Conservation (phyloP, 2,797 vertebrate genomes). For the Falco biarmicus region DNA sequence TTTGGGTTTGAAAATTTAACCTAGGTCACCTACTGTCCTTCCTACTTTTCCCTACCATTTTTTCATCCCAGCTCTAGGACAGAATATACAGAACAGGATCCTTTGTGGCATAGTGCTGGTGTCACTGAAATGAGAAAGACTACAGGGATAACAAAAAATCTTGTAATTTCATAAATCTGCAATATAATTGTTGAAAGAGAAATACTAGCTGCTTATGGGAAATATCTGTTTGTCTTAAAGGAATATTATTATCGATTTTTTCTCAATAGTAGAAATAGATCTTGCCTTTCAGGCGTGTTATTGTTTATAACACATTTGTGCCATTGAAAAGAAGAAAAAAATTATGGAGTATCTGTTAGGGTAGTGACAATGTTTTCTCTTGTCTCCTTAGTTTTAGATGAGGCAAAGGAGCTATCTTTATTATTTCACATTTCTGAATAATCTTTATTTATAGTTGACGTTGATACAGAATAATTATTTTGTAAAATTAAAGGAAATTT, state of each 20-base stretch:
- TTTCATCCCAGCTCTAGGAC: neutral
- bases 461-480: neutral
- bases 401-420: neutral
- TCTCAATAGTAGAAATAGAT: neutral
- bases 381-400: neutral
- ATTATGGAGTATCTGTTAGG: neutral
- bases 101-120: neutral
- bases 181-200: neutral
- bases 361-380: neutral
- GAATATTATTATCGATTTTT: neutral
- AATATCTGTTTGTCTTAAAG: neutral
- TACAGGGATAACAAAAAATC: neutral
- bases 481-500: neutral
- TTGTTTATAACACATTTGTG: neutral
- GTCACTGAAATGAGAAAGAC: neutral
- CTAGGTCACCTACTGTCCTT: neutral
- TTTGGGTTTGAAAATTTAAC: neutral
- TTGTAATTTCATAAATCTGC: constrained; percentile 10
- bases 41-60: neutral
- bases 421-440: neutral
- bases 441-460: neutral
- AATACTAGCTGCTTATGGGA: neutral
- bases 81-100: neutral
- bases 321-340: neutral
- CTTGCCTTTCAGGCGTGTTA: neutral